Evolutionary conservation across 2,797 vertebrate genomes (phyloP).

Genomic region (Catamblyrhynchus diadema): DNA sequence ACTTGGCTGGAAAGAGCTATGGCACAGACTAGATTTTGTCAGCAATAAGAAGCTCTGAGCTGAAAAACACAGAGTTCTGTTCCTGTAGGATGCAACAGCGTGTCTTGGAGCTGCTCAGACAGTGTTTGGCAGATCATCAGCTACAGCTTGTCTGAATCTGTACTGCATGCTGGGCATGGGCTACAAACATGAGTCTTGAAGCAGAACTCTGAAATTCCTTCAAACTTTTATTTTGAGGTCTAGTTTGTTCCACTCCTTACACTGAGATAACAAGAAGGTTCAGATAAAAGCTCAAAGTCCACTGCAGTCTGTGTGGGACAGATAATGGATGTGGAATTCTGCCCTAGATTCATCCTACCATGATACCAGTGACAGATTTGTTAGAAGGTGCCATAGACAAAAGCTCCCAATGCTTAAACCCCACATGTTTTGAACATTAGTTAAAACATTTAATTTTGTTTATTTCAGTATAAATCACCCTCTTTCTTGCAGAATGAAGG

Average conservation of each 20-base stretch:
- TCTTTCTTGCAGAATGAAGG: not conserved
- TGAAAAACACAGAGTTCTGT: not conserved
- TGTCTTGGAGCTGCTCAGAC: not conserved
- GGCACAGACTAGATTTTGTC: not conserved
- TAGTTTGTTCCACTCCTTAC: not conserved
- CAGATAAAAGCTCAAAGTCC: not conserved
- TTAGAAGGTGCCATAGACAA: not conserved
- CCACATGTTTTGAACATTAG: not conserved
- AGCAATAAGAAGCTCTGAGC: not conserved
- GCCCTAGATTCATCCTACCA: not conserved
- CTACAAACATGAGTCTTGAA: not conserved
- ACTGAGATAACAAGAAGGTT: not conserved
- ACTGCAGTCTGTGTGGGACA: not conserved
- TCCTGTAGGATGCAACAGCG: not conserved
- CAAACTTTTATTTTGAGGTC: not conserved
- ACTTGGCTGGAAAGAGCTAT: not conserved
- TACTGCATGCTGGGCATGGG: not conserved
- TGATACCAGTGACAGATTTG: not conserved
- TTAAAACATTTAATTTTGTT: not conserved
- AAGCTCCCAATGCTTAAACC: not conserved
- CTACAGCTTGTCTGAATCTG: not conserved
- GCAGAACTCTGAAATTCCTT: not conserved
- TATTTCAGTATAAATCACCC: not conserved
- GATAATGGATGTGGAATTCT: not conserved
- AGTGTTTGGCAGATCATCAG: not conserved